phyloP scores from a whole-genome alignment of 2,797 vertebrate genomes.

The Atherinosoma microstoma region DNA sequence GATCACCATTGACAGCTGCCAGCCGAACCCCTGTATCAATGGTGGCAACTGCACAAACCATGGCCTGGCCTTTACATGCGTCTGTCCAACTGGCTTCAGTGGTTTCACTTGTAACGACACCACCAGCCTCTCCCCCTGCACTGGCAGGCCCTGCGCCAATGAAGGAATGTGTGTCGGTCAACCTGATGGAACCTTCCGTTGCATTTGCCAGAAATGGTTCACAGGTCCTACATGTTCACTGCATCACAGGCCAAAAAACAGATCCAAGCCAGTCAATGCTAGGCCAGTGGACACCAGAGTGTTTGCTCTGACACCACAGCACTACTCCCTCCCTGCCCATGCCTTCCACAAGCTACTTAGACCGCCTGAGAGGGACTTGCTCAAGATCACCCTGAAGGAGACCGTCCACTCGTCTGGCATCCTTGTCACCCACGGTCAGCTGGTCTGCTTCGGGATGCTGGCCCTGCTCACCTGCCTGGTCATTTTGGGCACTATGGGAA shows the following conservation, averaged over 20 bases:
- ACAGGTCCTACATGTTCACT: constrained; percentile 83
- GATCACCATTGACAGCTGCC: constrained; percentile 85
- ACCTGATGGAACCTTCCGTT: constrained; percentile 82
- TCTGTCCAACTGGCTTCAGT: constrained; percentile 83
- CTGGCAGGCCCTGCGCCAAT: constrained; percentile 85
- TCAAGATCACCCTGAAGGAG: constrained; percentile 93
- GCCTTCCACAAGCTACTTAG: constrained; percentile 86
- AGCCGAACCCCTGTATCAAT: constrained; percentile 89
- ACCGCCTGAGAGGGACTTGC: constrained; percentile 84
- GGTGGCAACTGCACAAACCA: constrained; percentile 87
- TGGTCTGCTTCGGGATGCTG: constrained; percentile 93
- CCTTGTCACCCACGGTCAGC: constrained; percentile 89
- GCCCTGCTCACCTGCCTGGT: constrained; percentile 93
- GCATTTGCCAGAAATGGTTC: constrained; percentile 87
- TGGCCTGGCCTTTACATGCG: constrained; percentile 85
- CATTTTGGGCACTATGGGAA: constrained; percentile 89
- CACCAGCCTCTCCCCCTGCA: constrained; percentile 74
- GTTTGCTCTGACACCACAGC: constrained; percentile 71
- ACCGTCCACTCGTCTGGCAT: constrained; percentile 83
- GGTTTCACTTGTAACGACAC: constrained; percentile 88
- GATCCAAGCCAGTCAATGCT: constrained; percentile 60
- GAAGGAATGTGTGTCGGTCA: constrained; percentile 86
- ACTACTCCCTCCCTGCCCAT: constrained; percentile 83
- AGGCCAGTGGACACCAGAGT: constrained; percentile 63
- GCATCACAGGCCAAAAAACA: constrained; percentile 65